Conservation (phyloP, 2,888 invertebrate genomes). For the Acanthosoma haemorrhoidale region DNA sequence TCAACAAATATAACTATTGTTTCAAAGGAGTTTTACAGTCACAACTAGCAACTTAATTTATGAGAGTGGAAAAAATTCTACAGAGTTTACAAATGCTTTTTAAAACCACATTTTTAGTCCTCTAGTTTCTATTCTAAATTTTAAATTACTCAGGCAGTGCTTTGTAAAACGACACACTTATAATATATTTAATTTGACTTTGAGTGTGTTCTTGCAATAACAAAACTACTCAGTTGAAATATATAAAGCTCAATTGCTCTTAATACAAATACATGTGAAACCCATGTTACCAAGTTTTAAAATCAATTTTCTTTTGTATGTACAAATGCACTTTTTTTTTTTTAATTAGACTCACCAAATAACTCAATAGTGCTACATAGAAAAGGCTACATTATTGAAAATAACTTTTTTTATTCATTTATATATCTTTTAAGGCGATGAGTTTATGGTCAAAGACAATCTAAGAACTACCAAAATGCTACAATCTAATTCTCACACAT, state of each 20-base stretch:
- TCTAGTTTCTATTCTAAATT: no score
- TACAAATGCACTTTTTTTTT: neutral
- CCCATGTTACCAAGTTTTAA: neutral
- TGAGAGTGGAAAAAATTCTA: no score
- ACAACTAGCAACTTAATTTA: no score
- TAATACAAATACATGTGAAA: neutral
- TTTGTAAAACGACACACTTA: constrained; percentile 9
- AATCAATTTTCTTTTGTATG: neutral
- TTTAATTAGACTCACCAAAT: neutral
- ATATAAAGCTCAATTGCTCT: neutral
- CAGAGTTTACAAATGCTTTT: no score
- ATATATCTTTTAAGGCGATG: constrained; percentile 4
- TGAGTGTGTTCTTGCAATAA: no score
- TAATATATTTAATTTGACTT: no score
- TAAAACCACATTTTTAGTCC: no score
- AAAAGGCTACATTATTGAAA: constrained; percentile 19
- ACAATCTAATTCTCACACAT: neutral
- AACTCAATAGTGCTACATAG: constrained; percentile 5
- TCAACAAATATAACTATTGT: no score
- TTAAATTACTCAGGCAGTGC: constrained; percentile 5
- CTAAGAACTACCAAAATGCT: neutral
- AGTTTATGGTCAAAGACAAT: constrained; percentile 15
- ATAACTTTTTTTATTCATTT: constrained; percentile 19
- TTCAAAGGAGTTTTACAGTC: no score
- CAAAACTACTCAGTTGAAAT: neutral